Evolutionary conservation across 2,797 vertebrate genomes (phyloP).

Genomic region (Myiotriccus ornatus): DNA sequence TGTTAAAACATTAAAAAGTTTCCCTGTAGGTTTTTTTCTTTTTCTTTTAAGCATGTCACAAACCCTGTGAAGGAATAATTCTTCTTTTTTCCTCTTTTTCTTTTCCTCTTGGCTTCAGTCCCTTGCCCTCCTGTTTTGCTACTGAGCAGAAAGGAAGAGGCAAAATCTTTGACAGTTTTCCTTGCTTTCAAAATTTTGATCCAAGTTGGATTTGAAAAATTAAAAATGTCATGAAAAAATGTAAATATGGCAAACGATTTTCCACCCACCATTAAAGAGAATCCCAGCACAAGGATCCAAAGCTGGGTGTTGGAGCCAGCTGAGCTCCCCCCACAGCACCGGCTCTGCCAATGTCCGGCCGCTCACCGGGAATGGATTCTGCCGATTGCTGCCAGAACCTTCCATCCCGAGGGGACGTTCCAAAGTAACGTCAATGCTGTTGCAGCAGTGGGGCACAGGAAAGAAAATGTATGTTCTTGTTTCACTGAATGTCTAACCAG

Average conservation of each 20-base stretch:
- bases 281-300: not conserved
- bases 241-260: not conserved
- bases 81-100: not conserved
- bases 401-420: not conserved
- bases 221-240: not conserved
- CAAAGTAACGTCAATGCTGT: rapidly evolving
- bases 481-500: not conserved
- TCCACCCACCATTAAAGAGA: not conserved
- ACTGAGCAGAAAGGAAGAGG: not conserved
- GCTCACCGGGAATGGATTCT: not conserved
- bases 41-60: not conserved
- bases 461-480: not conserved
- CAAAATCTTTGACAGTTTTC: not conserved
- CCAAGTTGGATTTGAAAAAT: not conserved
- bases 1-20: conserved; percentile 40
- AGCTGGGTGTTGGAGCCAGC: rapidly evolving
- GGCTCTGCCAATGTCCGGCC: not conserved
- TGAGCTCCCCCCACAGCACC: not conserved
- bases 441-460: not conserved
- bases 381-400: too few relatives aligned
- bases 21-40: not conserved
- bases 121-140: not conserved
- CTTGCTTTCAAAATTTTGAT: not conserved
- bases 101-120: not conserved
- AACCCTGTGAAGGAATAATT: not conserved